Percentiles rank a stretch among this genome's conserved stretches.
Conservation (phyloP, 1,140 invertebrate species). For the Bemisia tabaci region DNA sequence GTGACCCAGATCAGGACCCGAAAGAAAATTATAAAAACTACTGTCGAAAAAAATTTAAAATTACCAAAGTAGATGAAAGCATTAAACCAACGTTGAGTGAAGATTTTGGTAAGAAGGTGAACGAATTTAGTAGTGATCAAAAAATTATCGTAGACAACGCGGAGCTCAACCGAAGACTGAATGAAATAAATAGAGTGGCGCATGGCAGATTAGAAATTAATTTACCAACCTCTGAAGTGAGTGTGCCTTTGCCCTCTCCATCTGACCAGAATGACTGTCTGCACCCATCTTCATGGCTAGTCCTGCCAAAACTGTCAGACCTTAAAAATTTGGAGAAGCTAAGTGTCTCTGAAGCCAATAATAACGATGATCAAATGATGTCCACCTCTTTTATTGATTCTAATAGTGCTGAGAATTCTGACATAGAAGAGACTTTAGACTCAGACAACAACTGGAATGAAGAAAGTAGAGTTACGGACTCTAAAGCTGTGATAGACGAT, state of each 20-base stretch:
- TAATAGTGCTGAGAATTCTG: conserved; percentile 22
- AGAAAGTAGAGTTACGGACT: no score
- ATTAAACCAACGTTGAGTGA: not conserved
- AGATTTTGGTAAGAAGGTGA: no score
- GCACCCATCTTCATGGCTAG: no score
- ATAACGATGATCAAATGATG: conserved; percentile 22
- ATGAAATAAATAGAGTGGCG: no score
- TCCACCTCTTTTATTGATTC: conserved; percentile 25
- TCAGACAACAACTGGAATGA: not conserved
- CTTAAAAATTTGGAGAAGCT: conserved; percentile 2
- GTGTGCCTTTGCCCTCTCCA: no score
- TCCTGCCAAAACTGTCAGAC: not conserved
- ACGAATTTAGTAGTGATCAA: no score
- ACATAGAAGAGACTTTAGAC: conserved; percentile 26
- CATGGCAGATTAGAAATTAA: no score
- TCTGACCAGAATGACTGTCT: no score
- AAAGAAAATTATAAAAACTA: not conserved
- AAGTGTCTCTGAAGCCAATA: not conserved
- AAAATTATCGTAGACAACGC: no score
- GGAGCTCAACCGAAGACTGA: no score
- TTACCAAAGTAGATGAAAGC: not conserved
- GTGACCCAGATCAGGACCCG: not conserved
- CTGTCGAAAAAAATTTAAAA: not conserved
- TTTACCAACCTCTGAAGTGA: no score
- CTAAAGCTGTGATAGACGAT: no score